Base-by-base conservation (phyloP, 2,113 vertebrate species). In the Guaruba guarouba region DNA sequence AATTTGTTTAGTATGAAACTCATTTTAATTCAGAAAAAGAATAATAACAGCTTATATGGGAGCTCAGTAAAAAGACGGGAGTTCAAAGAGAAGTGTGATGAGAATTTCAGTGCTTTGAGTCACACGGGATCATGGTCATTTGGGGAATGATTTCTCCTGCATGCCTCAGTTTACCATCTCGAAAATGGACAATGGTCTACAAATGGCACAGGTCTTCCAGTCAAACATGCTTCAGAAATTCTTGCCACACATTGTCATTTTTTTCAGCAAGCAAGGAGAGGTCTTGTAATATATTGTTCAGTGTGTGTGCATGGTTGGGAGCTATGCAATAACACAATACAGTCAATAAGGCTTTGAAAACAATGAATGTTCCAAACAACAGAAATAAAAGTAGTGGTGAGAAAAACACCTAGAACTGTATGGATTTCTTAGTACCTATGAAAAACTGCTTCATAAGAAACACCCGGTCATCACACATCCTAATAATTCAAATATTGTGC, bases 291-390 rank as follows among this genome's bases (percentile, higher is more conserved):
- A 8, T 8, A 6, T 4, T 28, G 16, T 7, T 39, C 44, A 24
- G 11, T 17, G 18, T 39, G 19, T 1, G 0, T 23, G 11, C 17
- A 7, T 1, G 0, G 46, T 15, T 12, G 9, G 55, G n/a, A n/a
- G 14, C 13, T 52, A 15, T 43, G 4, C 22, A 61, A 4, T 24
- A 90, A 33, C 33, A 23, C 13, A 18, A 10, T 6, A 10, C 28
- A 33, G 12, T 41, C 62, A 74, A 20, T 20, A 37, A 10, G 18
- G 54, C n/a, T 44, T 78, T 46, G 39, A 31, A 48, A 61, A 68
- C 27, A 57, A 18, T 14, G 39, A 81, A 61, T 20, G 48, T 85
- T n/a, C 12, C 8, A 37, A 79, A 54, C 2, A 46, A 17, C 10
- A 59, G 37, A 80, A 87, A 55, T 63, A 75, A 81, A 46, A 5